These are phyloP conservation scores for Drosophila lowei DNA, from an alignment of 1,140 invertebrate genomes.

Conservation along the genomic window DNA sequence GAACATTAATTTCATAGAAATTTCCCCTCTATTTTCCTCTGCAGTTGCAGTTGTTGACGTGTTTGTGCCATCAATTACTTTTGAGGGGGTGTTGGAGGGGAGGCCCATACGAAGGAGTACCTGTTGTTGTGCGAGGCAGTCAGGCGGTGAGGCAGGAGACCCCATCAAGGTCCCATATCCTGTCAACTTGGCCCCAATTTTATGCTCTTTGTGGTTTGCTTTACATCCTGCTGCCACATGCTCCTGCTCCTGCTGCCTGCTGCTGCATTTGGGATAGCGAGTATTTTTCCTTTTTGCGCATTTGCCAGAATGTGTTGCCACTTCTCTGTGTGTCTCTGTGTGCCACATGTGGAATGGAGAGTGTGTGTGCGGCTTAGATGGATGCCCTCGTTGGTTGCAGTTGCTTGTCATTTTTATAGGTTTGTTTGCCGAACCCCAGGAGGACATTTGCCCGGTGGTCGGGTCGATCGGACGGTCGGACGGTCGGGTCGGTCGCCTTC, in stretches of 20 bases:
- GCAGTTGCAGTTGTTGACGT: constrained; percentile 4
- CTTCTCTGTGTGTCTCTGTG: constrained; percentile 8
- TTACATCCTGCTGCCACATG: neutral
- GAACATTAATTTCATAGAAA: too few relatives aligned
- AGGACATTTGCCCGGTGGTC: constrained; percentile 33
- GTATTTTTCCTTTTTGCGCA: constrained; percentile 41
- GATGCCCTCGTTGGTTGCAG: constrained; percentile 78
- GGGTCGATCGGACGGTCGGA: constrained; percentile 19
- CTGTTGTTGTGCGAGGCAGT: constrained; percentile 61
- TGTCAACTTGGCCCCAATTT: constrained; percentile 67
- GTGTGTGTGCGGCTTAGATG: constrained; percentile 38
- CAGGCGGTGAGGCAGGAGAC: constrained; percentile 33
- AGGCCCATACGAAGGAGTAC: constrained; percentile 29
- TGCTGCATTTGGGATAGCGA: constrained; percentile 10
- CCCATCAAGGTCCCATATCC: constrained; percentile 63
- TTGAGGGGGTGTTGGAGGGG: too few relatives aligned
- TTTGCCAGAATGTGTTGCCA: constrained; percentile 69
- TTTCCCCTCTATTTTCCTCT: too few relatives aligned
- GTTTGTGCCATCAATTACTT: constrained; percentile 56
- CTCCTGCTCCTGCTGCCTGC: neutral
- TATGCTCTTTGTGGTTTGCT: constrained; percentile 42
- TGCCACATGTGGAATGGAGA: neutral
- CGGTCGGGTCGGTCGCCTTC: constrained; percentile 11
- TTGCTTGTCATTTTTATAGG: constrained; percentile 78
- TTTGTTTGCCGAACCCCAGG: constrained; percentile 65